phyloP scores from a whole-genome alignment of 2,888 invertebrate genomes.

The Helobdella robusta region DNA sequence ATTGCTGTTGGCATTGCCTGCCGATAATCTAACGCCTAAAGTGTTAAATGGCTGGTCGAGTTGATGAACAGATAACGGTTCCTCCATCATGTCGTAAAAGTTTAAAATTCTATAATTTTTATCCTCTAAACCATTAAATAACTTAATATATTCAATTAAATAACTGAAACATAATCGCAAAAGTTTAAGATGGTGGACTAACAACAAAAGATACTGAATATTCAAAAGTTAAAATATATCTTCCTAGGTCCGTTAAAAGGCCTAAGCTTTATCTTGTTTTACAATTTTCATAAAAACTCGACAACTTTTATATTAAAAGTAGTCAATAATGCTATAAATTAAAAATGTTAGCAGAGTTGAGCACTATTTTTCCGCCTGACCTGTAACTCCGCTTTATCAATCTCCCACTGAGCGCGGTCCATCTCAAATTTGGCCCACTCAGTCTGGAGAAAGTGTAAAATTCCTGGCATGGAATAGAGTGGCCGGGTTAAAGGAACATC shows the following conservation, averaged over 20 bases:
- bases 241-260: too few species aligned
- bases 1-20: too few species aligned
- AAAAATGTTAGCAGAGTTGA: too few species aligned
- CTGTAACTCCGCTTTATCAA: slow-evolving; percentile 96
- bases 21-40: slow-evolving; percentile 2
- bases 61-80: slow-evolving; percentile 7
- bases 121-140: neutral
- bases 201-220: slow-evolving; percentile 16
- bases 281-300: too few species aligned
- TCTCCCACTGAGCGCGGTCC: slow-evolving; percentile 99
- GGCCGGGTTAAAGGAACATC: slow-evolving; percentile 36
- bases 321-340: too few species aligned
- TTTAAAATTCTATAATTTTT: too few species aligned
- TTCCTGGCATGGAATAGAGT: slow-evolving; percentile 94
- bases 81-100: slow-evolving; percentile 5
- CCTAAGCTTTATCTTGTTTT: too few species aligned
- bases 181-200: slow-evolving; percentile 8
- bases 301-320: too few species aligned
- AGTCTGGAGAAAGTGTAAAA: slow-evolving; percentile 97
- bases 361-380: slow-evolving; percentile 55
- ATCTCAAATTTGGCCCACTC: slow-evolving; percentile 99
- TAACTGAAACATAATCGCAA: slow-evolving; percentile 11
- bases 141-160: neutral
- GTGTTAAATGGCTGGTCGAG: slow-evolving; percentile 8
- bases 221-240: too few species aligned